Base-by-base conservation (phyloP, 2,113 vertebrate species). In the Crotophaga sulcirostris region DNA sequence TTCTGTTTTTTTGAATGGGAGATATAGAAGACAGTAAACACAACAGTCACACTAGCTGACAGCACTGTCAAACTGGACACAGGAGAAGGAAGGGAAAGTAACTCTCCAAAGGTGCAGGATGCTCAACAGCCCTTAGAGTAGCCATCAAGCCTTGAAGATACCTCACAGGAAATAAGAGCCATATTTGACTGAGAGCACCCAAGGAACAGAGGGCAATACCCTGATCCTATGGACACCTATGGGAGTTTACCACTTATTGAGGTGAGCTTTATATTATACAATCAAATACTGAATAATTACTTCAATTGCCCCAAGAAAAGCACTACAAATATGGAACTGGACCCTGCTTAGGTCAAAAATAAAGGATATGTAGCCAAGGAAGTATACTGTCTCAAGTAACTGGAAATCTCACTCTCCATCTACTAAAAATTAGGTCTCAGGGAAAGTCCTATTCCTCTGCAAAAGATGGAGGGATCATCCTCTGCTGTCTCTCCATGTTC, bases 51-150 rank as follows among this genome's bases (percentile, higher is more conserved):
- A 73, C 3, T 40, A 79, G 10, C 24, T 40, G 33, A 79, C 33
- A 91, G 31, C 40, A 64, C 13, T 44, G 34, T 56, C 52, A 69
- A 62, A 77, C 15, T 62, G 20, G 24, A 52, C 10, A 4, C 1
- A 67, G 28, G 25, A 9, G 5, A 11, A 95, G 79, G 47, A 88
- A 36, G 11, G 33, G 11, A 51, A 90, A 72, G 23, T 29, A 68
- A 73, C 0, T 1, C 4, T 51, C 10, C 7, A 0, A 0, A 13
- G 24, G 13, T 44, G 55, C 11, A 9, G 9, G 23, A 52, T 40
- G 19, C 47, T 86, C 54, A 80, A 1, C 13, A 94, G 52, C 28
- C 16, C 10, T 45, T 17, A 54, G 11, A 82, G 45, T 25, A 88
- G 81, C 36, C 55, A 28, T 33, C 58, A 84, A 77, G 26, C 21